Evolutionary conservation across 2,113 vertebrate species (phyloP), one percentile per base, ranked within the genome.

Genomic region (Okapia johnstoni): DNA sequence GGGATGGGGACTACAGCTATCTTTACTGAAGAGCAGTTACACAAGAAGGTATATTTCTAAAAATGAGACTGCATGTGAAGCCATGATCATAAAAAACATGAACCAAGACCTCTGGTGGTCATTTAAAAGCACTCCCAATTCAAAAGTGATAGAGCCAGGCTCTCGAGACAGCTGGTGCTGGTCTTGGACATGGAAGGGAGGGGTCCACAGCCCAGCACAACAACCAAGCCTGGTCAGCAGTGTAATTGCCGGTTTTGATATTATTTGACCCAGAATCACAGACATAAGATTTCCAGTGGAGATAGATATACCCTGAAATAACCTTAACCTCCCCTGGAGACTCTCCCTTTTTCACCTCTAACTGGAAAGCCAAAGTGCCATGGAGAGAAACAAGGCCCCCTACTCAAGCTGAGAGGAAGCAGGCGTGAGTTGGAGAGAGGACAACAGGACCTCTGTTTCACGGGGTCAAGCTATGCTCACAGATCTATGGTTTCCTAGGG

Each of bases 11-110:
- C 5, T 43, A 60, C 30, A 26, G 93, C 60, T 8, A 36, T 81
- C 63, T 36, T 88, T 83, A 92, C 43, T 85, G 83, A 80, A 94
- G 85, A 86, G 57, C 48, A 92, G 81, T 57, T 60, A 66, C 9
- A 57, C 43, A 84, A n/a, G 80, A 93, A 63, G 1, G 16, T 5
- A 8, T 6, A 19, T 79, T 84, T 79, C 80, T 93, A 85, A 92
- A 96, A 93, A 54, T 25, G 63, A 61, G 48, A 89, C 5, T 43
- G 19, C 10, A 66, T 25, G 43, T 13, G 40, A 93, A 95, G 76
- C 33, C 90, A 79, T 1, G 15, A 36, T 21, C 7, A 0, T 80
- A 88, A 85, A 55, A 15, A 73, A 88, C 40, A n/a, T 0, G n/a
- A 87, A 66, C 14, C 90, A 12, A 40, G 63, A 73, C 50, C 19